phyloP scores from a whole-genome alignment of 37 sponge, comb jelly and placozoan species.

The Cliona cf. orientalis region DNA sequence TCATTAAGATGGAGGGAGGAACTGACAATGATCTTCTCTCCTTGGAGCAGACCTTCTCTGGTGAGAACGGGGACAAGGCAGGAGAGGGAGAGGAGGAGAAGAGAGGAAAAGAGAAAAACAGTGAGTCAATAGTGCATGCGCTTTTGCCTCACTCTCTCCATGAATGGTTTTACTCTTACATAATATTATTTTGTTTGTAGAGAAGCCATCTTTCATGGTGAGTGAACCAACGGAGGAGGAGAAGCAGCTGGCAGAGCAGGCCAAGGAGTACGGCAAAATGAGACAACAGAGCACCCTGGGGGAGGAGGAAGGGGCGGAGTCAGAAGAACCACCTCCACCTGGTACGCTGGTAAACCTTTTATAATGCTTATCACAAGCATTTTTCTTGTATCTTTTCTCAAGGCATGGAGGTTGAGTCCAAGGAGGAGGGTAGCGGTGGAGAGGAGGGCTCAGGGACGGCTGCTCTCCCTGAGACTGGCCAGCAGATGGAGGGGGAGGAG shows the following conservation, averaged over 20 bases:
- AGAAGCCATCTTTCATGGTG: constrained; percentile 38
- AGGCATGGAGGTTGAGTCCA: not conserved
- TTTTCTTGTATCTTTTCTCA: not conserved
- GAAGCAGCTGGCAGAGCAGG: constrained; percentile 24
- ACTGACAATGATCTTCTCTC: constrained; percentile 62
- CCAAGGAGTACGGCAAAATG: constrained; percentile 17
- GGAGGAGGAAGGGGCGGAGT: constrained; percentile 1
- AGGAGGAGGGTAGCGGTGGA: not conserved
- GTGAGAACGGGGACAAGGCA: constrained; percentile 10
- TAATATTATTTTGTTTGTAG: no score
- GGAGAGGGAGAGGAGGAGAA: constrained; percentile 7
- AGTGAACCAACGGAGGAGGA: constrained; percentile 40
- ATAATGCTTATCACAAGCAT: not conserved
- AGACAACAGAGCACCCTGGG: constrained; percentile 1
- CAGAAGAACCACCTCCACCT: constrained; percentile 15
- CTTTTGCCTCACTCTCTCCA: not conserved
- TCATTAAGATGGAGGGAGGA: constrained; percentile 85
- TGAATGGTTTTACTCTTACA: no score
- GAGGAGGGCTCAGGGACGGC: constrained; percentile 2
- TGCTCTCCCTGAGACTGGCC: not conserved
- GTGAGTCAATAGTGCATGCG: not conserved
- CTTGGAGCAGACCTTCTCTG: constrained; percentile 24
- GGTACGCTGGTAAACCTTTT: not conserved
- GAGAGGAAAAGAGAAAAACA: not conserved
- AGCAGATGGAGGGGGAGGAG: not conserved